Percentiles rank a stretch among this genome's conserved stretches.
phyloP scores from a whole-genome alignment of 2,888 invertebrate genomes.

The Anodontia alba region DNA sequence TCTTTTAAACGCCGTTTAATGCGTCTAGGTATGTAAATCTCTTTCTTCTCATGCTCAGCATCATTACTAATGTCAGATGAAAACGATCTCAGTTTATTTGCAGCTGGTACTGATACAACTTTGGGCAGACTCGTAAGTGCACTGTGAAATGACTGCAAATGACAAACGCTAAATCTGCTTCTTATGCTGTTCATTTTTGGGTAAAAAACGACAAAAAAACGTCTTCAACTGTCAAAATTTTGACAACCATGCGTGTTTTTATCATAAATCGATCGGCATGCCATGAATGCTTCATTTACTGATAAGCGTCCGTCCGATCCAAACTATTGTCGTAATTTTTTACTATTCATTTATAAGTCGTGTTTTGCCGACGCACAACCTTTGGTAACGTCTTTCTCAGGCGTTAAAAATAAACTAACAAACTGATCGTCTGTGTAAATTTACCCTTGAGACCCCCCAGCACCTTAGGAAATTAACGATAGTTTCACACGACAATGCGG shows the following conservation, averaged over 20 bases:
- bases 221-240: neutral
- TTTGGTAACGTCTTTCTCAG: too few relatives aligned
- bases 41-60: neutral
- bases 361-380: too few relatives aligned
- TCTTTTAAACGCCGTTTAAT: conserved; percentile 35
- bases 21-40: conserved; percentile 33
- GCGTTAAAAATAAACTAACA: too few relatives aligned
- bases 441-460: too few relatives aligned
- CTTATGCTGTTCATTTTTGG: neutral
- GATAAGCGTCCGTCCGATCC: too few relatives aligned
- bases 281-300: too few relatives aligned
- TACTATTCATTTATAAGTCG: too few relatives aligned
- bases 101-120: neutral
- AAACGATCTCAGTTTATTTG: neutral
- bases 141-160: neutral
- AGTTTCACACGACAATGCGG: too few relatives aligned
- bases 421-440: too few relatives aligned
- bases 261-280: neutral
- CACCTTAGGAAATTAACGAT: too few relatives aligned
- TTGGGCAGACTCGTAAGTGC: neutral
- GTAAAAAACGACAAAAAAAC: neutral
- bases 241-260: conserved; percentile 11
- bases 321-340: too few relatives aligned
- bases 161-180: neutral
- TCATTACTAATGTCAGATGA: neutral